Evolutionary conservation across 2,797 vertebrate species (phyloP).

Genomic region (Clarias laeviceps): DNA sequence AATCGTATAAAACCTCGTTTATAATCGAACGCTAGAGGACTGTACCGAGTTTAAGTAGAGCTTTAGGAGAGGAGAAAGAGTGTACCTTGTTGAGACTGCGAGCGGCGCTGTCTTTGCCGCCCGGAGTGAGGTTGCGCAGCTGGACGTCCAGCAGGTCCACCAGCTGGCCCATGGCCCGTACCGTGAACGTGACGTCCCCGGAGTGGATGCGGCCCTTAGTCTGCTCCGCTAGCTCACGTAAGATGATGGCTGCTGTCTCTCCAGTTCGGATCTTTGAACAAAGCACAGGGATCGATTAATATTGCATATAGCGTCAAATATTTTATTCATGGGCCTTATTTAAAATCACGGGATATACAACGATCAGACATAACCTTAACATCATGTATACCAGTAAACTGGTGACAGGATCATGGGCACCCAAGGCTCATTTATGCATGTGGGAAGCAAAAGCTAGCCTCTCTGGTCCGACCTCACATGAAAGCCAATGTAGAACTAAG

Average conservation of each 20-base stretch:
- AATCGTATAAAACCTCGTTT: background rate
- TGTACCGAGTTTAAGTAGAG: background rate
- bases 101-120: constrained; percentile 94
- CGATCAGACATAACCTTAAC: no score
- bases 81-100: constrained; percentile 95
- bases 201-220: constrained; percentile 89
- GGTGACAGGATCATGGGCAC: no score
- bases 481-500: no score
- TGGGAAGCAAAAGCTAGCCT: no score
- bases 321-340: background rate
- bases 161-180: constrained; percentile 93
- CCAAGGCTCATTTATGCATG: no score
- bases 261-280: constrained; percentile 83
- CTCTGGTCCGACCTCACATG: no score
- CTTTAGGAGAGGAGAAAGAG: background rate
- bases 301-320: background rate
- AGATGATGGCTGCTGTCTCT: constrained; percentile 94
- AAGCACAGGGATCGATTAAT: background rate
- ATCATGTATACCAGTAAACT: no score
- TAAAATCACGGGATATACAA: background rate
- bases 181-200: constrained; percentile 91
- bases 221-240: constrained; percentile 92
- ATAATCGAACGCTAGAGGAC: constrained; percentile 5
- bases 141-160: constrained; percentile 95
- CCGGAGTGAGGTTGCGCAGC: constrained; percentile 92